Base-by-base conservation (phyloP, 2,797 vertebrate genomes). In the Myotis findleyi region DNA sequence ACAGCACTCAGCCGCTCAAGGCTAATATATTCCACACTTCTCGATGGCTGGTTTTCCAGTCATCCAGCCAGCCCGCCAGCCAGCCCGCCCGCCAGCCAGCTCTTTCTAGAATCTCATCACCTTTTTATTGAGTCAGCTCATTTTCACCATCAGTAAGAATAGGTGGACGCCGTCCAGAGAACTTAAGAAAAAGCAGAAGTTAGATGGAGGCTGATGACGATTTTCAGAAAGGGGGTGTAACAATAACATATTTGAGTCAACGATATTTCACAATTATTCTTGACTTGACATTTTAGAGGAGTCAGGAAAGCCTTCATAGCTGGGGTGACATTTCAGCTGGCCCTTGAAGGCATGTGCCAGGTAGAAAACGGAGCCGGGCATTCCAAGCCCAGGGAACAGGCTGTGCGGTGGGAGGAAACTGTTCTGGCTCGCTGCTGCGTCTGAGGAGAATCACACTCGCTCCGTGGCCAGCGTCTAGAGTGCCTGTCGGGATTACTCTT, bases 81-180 rank as follows among this genome's bases (percentile, higher is more conserved):
- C 36, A 80, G 75, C 49, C 30, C 55, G 77, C 38, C 57, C 59
- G 77, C 25, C 36, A 81, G 36, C 17, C 55, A 95, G 88, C 85
- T 96, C 82, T 97, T 96, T 96, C 94, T 96, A 96, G 95, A 97
- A 92, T 95, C 90, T 88, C 87, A 91, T 89, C 89, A 80, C 87
- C 80, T 93, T 95, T 96, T 94, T 95, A 85, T 62, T 81, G 93
- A 94, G 81, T 97, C 96, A 97, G 95, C 79, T 92, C 33, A 93
- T 97, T 96, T 97, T 92, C 82, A 80, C 20, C 8, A 80, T 73
- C 86, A 84, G 81, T 59, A 82, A 90, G 62, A 91, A 81, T 44
- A 57, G 1, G 6, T 79, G 94, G 95, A 97, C 76, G 30, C 68
- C 3, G 1, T 83, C 79, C 71, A 89, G 79, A 86, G 71, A 91